Evolutionary conservation across 2,797 vertebrate genomes (phyloP).

Genomic region (Crypturellus tataupa): DNA sequence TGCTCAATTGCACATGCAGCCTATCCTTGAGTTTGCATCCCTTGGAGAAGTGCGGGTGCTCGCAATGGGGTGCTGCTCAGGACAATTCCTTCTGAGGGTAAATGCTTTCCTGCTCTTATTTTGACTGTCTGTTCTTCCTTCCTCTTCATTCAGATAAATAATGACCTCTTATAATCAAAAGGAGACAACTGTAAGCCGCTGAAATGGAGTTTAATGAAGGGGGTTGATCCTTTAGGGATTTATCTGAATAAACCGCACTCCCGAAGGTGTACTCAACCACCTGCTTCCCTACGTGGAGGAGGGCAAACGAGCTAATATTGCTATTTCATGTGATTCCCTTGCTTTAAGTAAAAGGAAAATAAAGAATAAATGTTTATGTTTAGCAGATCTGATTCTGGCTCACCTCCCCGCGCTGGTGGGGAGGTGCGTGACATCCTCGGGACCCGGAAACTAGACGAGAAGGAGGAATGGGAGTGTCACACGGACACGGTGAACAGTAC

Average conservation of each 20-base stretch:
- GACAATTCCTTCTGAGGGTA: background rate
- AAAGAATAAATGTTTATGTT: background rate
- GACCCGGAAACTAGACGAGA: background rate
- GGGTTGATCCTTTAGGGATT: background rate
- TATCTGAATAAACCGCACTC: background rate
- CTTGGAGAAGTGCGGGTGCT: background rate
- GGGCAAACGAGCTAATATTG: background rate
- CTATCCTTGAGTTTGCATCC: constrained; percentile 24
- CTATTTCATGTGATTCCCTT: background rate
- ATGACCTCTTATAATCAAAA: background rate
- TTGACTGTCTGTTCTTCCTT: background rate
- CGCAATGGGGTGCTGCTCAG: background rate
- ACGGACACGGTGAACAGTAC: no score
- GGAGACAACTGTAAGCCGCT: background rate
- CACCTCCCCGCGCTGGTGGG: background rate
- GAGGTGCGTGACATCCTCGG: rapidly evolving
- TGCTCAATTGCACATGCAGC: constrained; percentile 62
- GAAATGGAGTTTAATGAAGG: background rate
- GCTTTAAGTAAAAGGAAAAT: background rate
- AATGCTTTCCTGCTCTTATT: background rate
- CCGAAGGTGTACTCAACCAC: background rate
- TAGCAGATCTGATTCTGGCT: background rate
- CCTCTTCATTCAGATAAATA: background rate
- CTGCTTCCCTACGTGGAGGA: background rate
- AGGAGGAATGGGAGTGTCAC: no score